Conservation (phyloP, 2,797 vertebrate genomes). For the Pelochelys cantorii region DNA sequence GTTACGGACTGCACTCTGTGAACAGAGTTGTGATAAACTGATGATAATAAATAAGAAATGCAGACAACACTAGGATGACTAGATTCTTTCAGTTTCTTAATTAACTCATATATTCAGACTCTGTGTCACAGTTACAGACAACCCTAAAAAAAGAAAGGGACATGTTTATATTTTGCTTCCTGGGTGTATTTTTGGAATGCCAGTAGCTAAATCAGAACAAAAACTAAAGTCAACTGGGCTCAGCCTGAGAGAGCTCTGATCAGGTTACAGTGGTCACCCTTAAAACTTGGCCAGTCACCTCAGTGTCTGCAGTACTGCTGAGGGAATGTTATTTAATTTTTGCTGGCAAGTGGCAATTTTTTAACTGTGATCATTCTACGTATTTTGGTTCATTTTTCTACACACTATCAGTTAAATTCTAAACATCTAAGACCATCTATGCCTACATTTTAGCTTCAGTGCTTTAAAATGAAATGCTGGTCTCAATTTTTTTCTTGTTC, state of each 20-base stretch:
- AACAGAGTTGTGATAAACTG: conserved; percentile 60
- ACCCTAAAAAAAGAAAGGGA: conserved; percentile 67
- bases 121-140: conserved; percentile 63
- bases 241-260: conserved; percentile 48
- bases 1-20: conserved; percentile 54
- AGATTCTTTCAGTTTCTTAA: conserved; percentile 65
- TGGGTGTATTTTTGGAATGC: conserved; percentile 65
- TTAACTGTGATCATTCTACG: conserved; percentile 3
- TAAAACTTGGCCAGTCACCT: conserved; percentile 47
- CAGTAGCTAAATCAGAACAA: conserved; percentile 71
- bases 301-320: conserved; percentile 20
- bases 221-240: conserved; percentile 47
- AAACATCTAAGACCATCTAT: not conserved
- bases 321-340: conserved; percentile 28
- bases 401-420: not conserved
- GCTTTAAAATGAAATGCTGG: not conserved
- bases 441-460: conserved; percentile 9
- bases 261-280: conserved; percentile 36
- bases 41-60: conserved; percentile 45
- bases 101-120: conserved; percentile 57
- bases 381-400: not conserved
- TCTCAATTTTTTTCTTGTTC: not conserved
- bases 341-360: conserved; percentile 48
- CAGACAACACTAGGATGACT: conserved; percentile 40
- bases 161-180: conserved; percentile 70